Evolutionary conservation across 2,113 vertebrate genomes (phyloP).

Genomic region (Forbesichthys papilliferus): DNA sequence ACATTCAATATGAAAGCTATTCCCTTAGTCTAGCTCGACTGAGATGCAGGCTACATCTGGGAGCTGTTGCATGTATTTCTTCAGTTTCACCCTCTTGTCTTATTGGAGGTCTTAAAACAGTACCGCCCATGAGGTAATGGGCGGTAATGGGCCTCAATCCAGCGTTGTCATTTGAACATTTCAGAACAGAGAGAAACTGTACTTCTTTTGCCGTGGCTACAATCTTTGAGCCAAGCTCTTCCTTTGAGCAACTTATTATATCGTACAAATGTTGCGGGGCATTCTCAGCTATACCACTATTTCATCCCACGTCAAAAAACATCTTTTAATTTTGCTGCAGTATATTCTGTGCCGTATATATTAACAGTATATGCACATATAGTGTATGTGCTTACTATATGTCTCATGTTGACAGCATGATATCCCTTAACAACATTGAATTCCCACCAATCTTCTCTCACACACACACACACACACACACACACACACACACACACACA

Average conservation of each 20-base stretch:
- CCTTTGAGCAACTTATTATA: not conserved
- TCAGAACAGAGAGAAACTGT: slow-evolving; percentile 24
- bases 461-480: not conserved
- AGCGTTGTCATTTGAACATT: slow-evolving; percentile 15
- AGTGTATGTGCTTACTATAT: no score
- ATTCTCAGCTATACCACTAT: no score
- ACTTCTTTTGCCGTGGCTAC: slow-evolving; percentile 25
- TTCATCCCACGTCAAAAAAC: no score
- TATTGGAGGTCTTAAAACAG: slow-evolving; percentile 34
- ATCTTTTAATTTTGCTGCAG: no score
- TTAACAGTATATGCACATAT: no score
- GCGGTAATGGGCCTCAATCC: slow-evolving; percentile 25
- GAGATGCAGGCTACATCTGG: slow-evolving; percentile 14
- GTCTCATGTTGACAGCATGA: no score
- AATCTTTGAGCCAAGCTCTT: not conserved
- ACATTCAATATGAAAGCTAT: slow-evolving; percentile 9
- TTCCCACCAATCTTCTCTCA: no score
- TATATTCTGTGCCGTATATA: no score
- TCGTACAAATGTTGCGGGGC: no score
- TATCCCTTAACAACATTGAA: no score
- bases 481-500: not conserved
- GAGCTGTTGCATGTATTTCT: slow-evolving; percentile 20
- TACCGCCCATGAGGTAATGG: slow-evolving; percentile 40
- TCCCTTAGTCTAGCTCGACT: slow-evolving; percentile 9
- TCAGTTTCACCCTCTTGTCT: slow-evolving; percentile 40